Conservation (phyloP, 2,113 vertebrate genomes). For the Esox niger region DNA sequence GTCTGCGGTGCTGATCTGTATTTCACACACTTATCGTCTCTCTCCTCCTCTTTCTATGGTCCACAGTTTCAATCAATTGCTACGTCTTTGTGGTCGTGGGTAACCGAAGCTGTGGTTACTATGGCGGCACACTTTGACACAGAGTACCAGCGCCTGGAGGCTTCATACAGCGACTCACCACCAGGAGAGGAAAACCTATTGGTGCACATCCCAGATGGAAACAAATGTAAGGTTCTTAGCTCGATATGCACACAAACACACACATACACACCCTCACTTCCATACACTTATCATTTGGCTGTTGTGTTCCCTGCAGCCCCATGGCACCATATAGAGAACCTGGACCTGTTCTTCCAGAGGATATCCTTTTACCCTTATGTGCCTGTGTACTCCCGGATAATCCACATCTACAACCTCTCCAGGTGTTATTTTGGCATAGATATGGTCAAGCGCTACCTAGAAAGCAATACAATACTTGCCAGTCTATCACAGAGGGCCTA, state of each 20-base stretch:
- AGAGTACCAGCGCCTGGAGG: constrained; percentile 92
- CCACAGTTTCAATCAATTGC: constrained; percentile 48
- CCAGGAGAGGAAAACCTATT: constrained; percentile 89
- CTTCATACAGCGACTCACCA: constrained; percentile 91
- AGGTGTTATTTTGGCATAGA: no score
- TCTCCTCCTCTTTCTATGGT: neutral
- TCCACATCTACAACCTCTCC: neutral
- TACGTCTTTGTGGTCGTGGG: constrained; percentile 13
- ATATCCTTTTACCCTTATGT: constrained; percentile 84
- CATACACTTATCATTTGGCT: constrained; percentile 4
- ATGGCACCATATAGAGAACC: constrained; percentile 97
- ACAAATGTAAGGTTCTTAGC: constrained; percentile 79
- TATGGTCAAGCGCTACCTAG: no score
- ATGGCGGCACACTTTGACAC: constrained; percentile 96
- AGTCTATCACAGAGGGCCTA: no score
- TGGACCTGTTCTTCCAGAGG: constrained; percentile 97
- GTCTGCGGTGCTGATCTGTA: no score
- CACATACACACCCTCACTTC: constrained; percentile 7
- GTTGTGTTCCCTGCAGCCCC: constrained; percentile 75
- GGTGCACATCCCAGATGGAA: constrained; percentile 90
- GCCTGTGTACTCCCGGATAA: neutral
- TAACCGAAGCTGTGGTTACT: constrained; percentile 42
- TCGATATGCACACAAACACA: neutral
- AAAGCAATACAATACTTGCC: no score
- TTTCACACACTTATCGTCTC: neutral